A percentile compares a stretch with the other conserved stretches of the same genome.
Conservation (phyloP, 2,797 vertebrate species). For the Acrossocheilus fasciatus region DNA sequence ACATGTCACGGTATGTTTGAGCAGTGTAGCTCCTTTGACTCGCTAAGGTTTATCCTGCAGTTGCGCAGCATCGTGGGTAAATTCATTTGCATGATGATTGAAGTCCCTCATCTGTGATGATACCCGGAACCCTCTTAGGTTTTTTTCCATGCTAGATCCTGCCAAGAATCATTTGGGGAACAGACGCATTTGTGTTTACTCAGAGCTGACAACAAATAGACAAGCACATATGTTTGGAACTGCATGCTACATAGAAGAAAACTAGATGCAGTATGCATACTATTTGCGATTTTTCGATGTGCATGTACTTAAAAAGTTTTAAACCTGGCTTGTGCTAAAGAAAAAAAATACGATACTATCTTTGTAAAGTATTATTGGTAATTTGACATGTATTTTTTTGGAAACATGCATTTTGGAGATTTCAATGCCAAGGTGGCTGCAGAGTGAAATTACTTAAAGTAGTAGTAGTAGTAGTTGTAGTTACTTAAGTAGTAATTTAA, state of each 20-base stretch:
- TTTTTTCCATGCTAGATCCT: slow-evolving; percentile 12
- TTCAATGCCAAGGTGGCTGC: neutral
- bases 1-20: slow-evolving; percentile 47
- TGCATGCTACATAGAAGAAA: neutral
- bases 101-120: slow-evolving; percentile 42
- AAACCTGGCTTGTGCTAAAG: neutral
- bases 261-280: neutral
- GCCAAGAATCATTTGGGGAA: neutral
- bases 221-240: neutral
- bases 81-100: slow-evolving; percentile 46
- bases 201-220: slow-evolving; percentile 1
- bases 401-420: neutral
- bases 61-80: slow-evolving; percentile 16
- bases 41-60: slow-evolving; percentile 31
- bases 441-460: no score
- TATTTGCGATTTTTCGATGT: neutral
- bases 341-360: neutral
- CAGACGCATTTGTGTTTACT: slow-evolving; percentile 9
- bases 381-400: neutral
- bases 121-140: slow-evolving; percentile 7
- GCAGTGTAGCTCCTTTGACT: slow-evolving; percentile 31
- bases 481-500: neutral
- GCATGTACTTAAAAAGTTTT: neutral
- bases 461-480: no score
- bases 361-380: neutral